phyloP scores from a whole-genome alignment of 2,888 invertebrate species.

The Drosophila greeni region DNA sequence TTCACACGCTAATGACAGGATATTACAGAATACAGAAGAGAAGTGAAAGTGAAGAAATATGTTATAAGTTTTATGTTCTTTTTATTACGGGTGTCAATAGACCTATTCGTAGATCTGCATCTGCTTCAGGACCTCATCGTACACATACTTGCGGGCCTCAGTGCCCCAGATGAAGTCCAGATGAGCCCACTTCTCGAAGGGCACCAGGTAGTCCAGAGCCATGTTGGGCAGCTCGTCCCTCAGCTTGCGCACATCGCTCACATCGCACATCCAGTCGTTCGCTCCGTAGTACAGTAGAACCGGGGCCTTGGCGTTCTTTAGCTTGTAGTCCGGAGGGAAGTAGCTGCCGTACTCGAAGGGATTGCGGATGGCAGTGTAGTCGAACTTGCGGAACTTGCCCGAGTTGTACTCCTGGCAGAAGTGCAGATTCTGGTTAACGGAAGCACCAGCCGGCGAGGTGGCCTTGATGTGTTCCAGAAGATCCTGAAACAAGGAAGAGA shows the following conservation, averaged over 20 bases:
- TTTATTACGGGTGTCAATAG: slow-evolving; percentile 40
- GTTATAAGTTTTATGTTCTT: background rate
- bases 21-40: too few relatives aligned
- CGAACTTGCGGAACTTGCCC: slow-evolving; percentile 76
- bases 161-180: slow-evolving; percentile 83
- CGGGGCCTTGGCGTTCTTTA: slow-evolving; percentile 79
- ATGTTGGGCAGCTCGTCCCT: slow-evolving; percentile 80
- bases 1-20: too few relatives aligned
- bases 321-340: slow-evolving; percentile 80
- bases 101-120: slow-evolving; percentile 53
- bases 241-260: slow-evolving; percentile 80
- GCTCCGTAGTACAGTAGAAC: slow-evolving; percentile 81
- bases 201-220: slow-evolving; percentile 80
- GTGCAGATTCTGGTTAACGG: slow-evolving; percentile 77
- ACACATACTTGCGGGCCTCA: slow-evolving; percentile 81
- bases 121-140: slow-evolving; percentile 76
- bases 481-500: slow-evolving; percentile 29
- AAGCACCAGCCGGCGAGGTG: slow-evolving; percentile 76
- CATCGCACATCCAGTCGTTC: slow-evolving; percentile 83
- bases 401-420: slow-evolving; percentile 76
- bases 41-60: background rate
- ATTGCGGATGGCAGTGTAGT: slow-evolving; percentile 78
- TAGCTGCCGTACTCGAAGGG: slow-evolving; percentile 78
- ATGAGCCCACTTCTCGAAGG: slow-evolving; percentile 80
- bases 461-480: slow-evolving; percentile 74